Conservation (phyloP, 2,797 vertebrate species). For the Arremon brunneinucha region DNA sequence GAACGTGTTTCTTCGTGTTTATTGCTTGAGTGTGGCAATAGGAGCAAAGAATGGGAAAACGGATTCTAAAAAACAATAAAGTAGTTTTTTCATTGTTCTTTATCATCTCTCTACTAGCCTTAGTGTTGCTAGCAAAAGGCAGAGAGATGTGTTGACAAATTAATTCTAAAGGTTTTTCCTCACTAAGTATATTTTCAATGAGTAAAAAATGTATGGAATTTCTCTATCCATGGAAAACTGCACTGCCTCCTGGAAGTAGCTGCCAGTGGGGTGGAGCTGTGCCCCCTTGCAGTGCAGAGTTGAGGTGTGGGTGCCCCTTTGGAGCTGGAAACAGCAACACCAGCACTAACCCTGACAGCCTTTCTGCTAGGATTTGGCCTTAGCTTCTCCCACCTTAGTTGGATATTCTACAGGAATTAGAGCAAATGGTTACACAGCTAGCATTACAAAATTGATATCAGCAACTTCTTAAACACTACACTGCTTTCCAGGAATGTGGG, state of each 20-base stretch:
- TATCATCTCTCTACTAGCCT: not conserved
- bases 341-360: fast-evolving
- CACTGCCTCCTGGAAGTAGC: too few species aligned
- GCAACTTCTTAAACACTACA: not conserved
- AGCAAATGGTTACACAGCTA: not conserved
- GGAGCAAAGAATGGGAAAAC: not conserved
- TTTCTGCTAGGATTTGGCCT: not conserved
- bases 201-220: not conserved
- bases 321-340: not conserved
- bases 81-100: not conserved
- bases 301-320: not conserved
- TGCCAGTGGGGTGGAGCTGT: not conserved
- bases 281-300: fast-evolving
- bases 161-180: not conserved
- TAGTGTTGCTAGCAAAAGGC: not conserved
- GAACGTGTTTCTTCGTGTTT: not conserved
- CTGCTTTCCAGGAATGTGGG: not conserved
- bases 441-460: not conserved
- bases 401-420: not conserved
- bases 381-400: not conserved
- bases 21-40: not conserved
- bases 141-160: not conserved
- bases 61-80: not conserved
- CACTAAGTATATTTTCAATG: not conserved
- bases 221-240: not conserved